Evolutionary conservation across 2,797 vertebrate species (phyloP).

Genomic region (Eospalax fontanierii): DNA sequence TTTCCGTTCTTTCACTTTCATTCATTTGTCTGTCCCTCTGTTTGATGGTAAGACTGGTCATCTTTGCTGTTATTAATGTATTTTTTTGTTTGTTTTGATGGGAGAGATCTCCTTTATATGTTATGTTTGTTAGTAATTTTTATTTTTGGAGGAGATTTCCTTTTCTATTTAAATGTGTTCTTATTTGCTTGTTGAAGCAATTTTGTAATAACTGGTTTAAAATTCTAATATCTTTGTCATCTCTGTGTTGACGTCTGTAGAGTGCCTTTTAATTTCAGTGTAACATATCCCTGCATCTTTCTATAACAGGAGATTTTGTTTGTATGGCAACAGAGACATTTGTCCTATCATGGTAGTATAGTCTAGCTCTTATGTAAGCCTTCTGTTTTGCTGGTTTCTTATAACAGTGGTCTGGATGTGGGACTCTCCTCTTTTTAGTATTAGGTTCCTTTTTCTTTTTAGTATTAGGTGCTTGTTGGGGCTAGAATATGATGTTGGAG

Average conservation of each 20-base stretch:
- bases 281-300: not conserved
- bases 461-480: not conserved
- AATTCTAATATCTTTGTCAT: not conserved
- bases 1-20: not conserved
- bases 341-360: not conserved
- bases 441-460: not conserved
- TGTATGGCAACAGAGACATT: not conserved
- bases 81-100: not conserved
- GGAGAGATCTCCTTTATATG: not conserved
- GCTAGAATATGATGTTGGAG: rapidly evolving
- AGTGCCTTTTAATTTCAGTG: not conserved
- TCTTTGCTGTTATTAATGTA: not conserved
- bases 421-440: not conserved
- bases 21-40: not conserved
- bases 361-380: not conserved
- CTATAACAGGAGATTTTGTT: not conserved
- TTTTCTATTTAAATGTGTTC: not conserved
- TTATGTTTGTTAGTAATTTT: not conserved
- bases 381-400: not conserved
- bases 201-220: constrained; percentile 11
- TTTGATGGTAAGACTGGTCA: not conserved
- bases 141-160: not conserved
- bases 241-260: not conserved
- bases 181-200: constrained; percentile 1
- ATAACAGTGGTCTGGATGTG: not conserved